Evolutionary conservation across 2,888 invertebrate species (phyloP).

Genomic region (Drosophila prostipennis): DNA sequence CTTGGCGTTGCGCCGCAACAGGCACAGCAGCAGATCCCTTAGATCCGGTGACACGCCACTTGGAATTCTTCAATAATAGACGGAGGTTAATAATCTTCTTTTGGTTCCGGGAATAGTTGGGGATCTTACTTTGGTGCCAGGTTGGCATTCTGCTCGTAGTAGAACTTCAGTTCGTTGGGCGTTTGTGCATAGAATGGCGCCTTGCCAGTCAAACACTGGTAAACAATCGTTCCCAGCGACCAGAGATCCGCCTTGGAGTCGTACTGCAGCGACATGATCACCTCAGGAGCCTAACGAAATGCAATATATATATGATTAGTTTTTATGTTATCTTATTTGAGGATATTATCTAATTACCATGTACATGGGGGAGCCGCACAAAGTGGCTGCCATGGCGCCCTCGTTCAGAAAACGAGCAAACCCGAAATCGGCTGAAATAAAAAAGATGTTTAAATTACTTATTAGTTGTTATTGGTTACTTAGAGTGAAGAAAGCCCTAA

Average conservation of each 20-base stretch:
- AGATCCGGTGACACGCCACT: conserved; percentile 95
- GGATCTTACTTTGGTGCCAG: conserved; percentile 91
- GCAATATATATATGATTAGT: background rate
- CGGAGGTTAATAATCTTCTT: background rate
- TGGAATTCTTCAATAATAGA: conserved; percentile 90
- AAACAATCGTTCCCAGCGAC: conserved; percentile 99
- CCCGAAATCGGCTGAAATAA: conserved; percentile 95
- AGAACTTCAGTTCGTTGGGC: conserved; percentile 97
- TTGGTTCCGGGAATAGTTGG: rapidly evolving
- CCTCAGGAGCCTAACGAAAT: conserved; percentile 93
- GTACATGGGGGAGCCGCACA: conserved; percentile 99
- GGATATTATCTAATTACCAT: conserved; percentile 88
- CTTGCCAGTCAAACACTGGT: conserved; percentile 98
- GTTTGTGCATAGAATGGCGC: conserved; percentile 99
- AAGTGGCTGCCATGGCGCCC: conserved; percentile 99
- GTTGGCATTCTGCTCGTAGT: conserved; percentile 97
- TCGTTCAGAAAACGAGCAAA: conserved; percentile 99
- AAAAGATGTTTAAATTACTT: background rate
- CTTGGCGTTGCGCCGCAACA: conserved; percentile 95
- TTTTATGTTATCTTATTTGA: background rate
- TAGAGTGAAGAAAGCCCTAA: background rate
- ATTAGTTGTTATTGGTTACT: background rate
- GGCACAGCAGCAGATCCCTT: conserved; percentile 92
- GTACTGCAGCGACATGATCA: conserved; percentile 99
- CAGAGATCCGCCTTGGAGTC: conserved; percentile 99